phyloP scores from a whole-genome alignment of 2,888 invertebrate species.

The Thera obeliscata region DNA sequence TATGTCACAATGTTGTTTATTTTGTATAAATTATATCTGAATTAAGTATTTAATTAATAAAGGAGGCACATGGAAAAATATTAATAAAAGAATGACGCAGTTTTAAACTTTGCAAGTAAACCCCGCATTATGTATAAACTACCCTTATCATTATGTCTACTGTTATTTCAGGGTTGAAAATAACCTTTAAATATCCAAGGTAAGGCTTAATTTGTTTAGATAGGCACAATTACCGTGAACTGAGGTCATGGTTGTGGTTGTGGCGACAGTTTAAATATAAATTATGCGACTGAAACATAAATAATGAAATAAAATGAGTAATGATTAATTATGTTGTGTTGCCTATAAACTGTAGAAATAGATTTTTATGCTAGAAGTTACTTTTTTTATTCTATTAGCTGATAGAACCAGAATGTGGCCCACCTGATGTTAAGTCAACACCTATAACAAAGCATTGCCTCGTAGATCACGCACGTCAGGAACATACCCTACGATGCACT shows the following conservation, averaged over 20 bases:
- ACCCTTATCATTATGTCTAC: constrained; percentile 3
- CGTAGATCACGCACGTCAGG: too few relatives aligned
- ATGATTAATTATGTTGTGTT: not conserved
- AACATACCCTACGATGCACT: too few relatives aligned
- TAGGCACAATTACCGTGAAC: constrained; percentile 18
- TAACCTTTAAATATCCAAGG: constrained; percentile 21
- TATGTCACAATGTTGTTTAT: too few relatives aligned
- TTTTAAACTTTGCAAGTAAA: constrained; percentile 5
- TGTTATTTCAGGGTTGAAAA: constrained; percentile 23
- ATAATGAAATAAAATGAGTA: constrained; percentile 3
- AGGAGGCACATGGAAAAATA: not conserved
- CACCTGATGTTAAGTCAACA: too few relatives aligned
- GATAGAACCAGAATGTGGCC: too few relatives aligned
- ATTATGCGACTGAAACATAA: constrained; percentile 7
- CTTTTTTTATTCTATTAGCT: too few relatives aligned
- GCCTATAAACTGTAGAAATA: too few relatives aligned
- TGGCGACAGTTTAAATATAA: constrained; percentile 30
- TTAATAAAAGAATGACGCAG: not conserved
- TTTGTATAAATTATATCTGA: too few relatives aligned
- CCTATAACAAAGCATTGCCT: too few relatives aligned
- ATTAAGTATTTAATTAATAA: too few relatives aligned
- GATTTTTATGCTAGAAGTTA: too few relatives aligned
- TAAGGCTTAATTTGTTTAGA: constrained; percentile 23
- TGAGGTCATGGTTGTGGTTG: constrained; percentile 29
- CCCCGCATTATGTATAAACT: not conserved